Base-by-base conservation (phyloP, 2,888 invertebrate species). In the Cantharis rustica region DNA sequence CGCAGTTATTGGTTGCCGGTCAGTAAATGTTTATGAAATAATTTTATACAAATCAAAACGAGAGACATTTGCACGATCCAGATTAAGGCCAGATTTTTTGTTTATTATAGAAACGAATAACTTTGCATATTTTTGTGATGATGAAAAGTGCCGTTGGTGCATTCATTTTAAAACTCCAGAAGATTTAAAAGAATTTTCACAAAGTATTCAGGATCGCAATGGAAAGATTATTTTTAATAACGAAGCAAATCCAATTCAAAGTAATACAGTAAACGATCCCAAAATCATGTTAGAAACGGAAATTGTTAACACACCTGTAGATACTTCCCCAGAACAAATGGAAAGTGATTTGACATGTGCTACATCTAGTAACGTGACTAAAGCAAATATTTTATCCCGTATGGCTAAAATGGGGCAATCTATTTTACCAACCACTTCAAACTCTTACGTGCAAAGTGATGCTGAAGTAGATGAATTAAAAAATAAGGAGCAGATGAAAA, bases 391-490 rank as follows among this genome's bases (percentile, higher is more conserved):
- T 77, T 85, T 92, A 71, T 88, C 90, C 10, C 87, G 91, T 80
- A 91, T 92, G 88, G 90, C 91, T 1, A 90, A 90, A 88, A 89
- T 92, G 89, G 92, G 91, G 0, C 89, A 90, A 80, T 87, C 89
- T 26, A 89, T 90, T 79, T 80, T 88, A 61, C 87, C 90, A n/a
- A 26, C 68, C 47, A 70, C 27, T 64, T 11, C 20, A 66, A 69
- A 66, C 1, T 13, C 62, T 62, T 73, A 80, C 17, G 81, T 82
- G 16, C 66, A 81, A 20, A 85, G 83, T 61, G 85, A 85, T 76
- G 83, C 84, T 11, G 81, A 81, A 68, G 74, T 77, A 3, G 81
- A 81, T 16, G 81, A 81, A 16, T 66, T 79, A 11, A 72, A 73
- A 68, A 74, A 72, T 66, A 76, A 31, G 61, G 47, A 47, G 9